These are phyloP conservation scores for Cerastis rubricosa DNA, from an alignment of 2,888 invertebrate species.

Conservation along the genomic window DNA sequence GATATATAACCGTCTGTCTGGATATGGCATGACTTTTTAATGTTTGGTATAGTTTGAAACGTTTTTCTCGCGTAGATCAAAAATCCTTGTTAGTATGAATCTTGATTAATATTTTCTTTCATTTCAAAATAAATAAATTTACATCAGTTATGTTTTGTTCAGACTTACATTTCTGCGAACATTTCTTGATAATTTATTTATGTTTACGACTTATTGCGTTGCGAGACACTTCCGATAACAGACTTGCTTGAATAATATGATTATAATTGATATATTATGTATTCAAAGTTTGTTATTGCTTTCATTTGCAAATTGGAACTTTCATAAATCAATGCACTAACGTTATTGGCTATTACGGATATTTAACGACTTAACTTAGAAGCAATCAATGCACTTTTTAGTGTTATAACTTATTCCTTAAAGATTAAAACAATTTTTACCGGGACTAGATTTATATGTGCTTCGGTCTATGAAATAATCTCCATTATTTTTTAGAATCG, in stretches of 20 bases:
- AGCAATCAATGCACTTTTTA: not conserved
- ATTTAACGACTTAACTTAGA: not conserved
- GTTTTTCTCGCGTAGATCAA: not conserved
- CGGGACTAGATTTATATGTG: too few species aligned
- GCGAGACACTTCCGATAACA: constrained; percentile 51
- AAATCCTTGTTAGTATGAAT: not conserved
- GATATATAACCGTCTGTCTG: constrained; percentile 51
- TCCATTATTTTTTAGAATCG: not conserved
- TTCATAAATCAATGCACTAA: constrained; percentile 28
- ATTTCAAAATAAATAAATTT: not conserved
- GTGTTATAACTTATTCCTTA: not conserved
- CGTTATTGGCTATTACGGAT: not conserved
- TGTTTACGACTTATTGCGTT: constrained; percentile 45
- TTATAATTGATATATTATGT: constrained; percentile 57
- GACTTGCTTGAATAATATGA: constrained; percentile 55
- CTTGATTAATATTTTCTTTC: not conserved
- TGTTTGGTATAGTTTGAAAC: not conserved
- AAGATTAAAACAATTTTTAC: not conserved
- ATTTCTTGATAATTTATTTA: constrained; percentile 44
- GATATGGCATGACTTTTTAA: constrained; percentile 42
- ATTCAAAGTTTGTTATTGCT: constrained; percentile 44
- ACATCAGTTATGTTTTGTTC: constrained; percentile 2
- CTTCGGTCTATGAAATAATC: not conserved
- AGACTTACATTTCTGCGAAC: constrained; percentile 46
- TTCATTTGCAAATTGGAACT: constrained; percentile 24